These are phyloP conservation scores for Sceliomorpha sp. DNA, from an alignment of 2,888 invertebrate species.

Conservation along the genomic window DNA sequence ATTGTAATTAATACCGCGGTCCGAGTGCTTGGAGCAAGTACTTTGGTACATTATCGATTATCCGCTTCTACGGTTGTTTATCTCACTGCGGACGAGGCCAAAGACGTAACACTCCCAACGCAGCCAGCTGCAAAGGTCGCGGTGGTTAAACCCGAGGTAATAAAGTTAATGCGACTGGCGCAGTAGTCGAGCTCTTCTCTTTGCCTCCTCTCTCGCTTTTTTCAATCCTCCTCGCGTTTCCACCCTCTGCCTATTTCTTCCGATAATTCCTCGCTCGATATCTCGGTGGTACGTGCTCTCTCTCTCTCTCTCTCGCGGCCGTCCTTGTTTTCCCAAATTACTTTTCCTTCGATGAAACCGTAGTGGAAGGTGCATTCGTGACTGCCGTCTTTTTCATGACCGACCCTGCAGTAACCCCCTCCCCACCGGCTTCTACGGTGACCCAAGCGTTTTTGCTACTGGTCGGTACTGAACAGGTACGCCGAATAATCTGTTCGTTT, in stretches of 20 bases:
- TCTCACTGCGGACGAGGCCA: too few species aligned
- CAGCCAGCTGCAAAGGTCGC: too few species aligned
- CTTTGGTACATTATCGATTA: too few species aligned
- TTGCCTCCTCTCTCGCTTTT: slow-evolving; percentile 17
- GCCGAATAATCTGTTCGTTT: slow-evolving; percentile 9
- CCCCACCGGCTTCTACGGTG: slow-evolving; percentile 14
- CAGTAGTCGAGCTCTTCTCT: slow-evolving; percentile 26
- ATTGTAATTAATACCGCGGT: too few species aligned
- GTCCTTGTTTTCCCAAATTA: slow-evolving; percentile 21
- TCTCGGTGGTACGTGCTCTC: slow-evolving; percentile 7
- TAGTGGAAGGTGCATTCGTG: slow-evolving; percentile 34
- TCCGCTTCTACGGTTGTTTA: slow-evolving; percentile 21
- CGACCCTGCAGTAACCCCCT: slow-evolving; percentile 5
- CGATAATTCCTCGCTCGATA: slow-evolving; percentile 11
- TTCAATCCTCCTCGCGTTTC: slow-evolving; percentile 14
- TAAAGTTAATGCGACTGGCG: too few species aligned
- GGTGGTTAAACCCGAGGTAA: too few species aligned
- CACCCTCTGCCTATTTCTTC: slow-evolving; percentile 27
- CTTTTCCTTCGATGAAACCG: slow-evolving; percentile 23
- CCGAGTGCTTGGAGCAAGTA: too few species aligned
- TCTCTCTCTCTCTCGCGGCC: slow-evolving; percentile 3
- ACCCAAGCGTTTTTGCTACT: slow-evolving; percentile 20
- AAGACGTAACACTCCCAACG: too few species aligned
- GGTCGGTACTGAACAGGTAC: slow-evolving; percentile 7
- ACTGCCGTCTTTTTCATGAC: slow-evolving; percentile 5